Base-by-base conservation (phyloP, 1,140 invertebrate species). In the Listronotus oregonensis region DNA sequence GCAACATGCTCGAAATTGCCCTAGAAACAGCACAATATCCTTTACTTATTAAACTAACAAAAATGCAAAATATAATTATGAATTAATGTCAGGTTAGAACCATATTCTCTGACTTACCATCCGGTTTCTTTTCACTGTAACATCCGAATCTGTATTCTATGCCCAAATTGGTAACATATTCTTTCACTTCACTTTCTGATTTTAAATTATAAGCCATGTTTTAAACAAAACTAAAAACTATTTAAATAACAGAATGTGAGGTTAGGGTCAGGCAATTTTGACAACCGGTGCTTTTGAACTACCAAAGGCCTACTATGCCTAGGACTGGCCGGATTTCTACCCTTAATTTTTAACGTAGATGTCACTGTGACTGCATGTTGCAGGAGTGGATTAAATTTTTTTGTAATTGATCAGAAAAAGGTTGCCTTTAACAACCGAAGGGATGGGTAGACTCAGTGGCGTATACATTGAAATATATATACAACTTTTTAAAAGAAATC, bases 131-230 rank as follows among this genome's bases (percentile, higher is more conserved):
- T 77, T 94, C 91, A 46, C 85, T 85, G 65, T 89, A 92, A 80
- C 95, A 97, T 40, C 93, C 92, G 78, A 94, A 97, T 71, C 90
- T 84, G 76, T 96, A 97, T 79, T 97, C 95, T 11, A 90, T 91
- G n/a, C 90, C 90, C 58, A 97, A 80, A 77, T 96, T 96, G 66
- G 95, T 87, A 27, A 96, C 75, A 77, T 90, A 97, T 68, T 93
- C 86, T 77, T 95, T 90, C 0, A 94, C 91, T 59, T 96, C 92
- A 47, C 90, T 85, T 81, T 92, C 89, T 56, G 86, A 85, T 82
- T 94, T 93, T 34, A 96, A 85, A 82, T 95, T 85, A 69, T 83
- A 85, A 49, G 83, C 79, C 85, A 87, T 88, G 58, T 60, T 52
- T 40, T 55, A 21, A 3, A 50, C 4, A 50, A 50, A 50, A 50